Conservation (phyloP, 2,888 invertebrate genomes). For the Aphidoletes aphidimyza region DNA sequence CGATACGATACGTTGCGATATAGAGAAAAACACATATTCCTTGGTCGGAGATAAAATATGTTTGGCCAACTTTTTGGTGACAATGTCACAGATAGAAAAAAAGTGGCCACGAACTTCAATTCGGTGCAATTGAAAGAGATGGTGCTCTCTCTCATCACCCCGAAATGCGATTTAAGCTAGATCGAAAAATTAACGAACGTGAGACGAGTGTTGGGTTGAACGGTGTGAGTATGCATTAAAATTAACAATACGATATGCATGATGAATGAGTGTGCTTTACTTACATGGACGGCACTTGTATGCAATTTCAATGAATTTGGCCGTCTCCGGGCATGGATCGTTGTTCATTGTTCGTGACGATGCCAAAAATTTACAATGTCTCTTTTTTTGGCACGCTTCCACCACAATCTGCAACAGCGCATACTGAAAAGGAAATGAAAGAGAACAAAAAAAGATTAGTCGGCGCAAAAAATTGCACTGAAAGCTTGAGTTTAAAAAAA, state of each 20-base stretch:
- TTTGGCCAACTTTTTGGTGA: not conserved
- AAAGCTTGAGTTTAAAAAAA: not conserved
- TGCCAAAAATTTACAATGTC: conserved; percentile 90
- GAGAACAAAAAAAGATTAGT: conserved; percentile 56
- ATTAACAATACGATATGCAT: conserved; percentile 48
- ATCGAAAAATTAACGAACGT: too few species aligned
- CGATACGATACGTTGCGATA: too few species aligned
- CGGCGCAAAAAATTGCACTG: not conserved
- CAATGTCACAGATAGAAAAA: not conserved
- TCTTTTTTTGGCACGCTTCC: conserved; percentile 92
- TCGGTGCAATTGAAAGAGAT: not conserved
- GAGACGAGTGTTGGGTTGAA: not conserved
- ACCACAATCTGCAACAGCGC: conserved; percentile 93
- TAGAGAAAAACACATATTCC: not conserved
- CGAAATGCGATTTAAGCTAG: not conserved
- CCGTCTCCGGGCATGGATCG: conserved; percentile 91
- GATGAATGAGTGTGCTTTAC: conserved; percentile 64
- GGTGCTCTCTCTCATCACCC: not conserved
- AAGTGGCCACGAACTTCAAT: not conserved
- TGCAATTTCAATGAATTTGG: conserved; percentile 94
- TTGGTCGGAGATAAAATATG: conserved; percentile 22
- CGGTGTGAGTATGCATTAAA: conserved; percentile 32
- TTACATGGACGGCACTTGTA: conserved; percentile 98
- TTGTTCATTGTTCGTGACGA: conserved; percentile 87
- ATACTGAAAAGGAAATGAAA: conserved; percentile 70